A percentile compares a stretch with the other conserved stretches of the same genome.
These are phyloP conservation scores for Gulo gulo DNA, from an alignment of 2,113 vertebrate genomes.

Conservation along the genomic window DNA sequence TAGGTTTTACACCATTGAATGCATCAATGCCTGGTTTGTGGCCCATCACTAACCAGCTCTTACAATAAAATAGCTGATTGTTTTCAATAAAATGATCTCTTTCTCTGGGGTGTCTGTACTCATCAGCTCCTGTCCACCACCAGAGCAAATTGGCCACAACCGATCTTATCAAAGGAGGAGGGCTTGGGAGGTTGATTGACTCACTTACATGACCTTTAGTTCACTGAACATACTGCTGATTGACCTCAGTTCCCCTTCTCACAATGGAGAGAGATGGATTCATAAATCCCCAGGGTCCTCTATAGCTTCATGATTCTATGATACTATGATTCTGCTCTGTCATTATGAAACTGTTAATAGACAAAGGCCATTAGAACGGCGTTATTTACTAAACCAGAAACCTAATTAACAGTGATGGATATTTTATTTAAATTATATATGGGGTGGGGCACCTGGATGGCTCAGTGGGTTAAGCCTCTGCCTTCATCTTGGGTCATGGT, in stretches of 20 bases:
- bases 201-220: background rate
- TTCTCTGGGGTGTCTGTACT: background rate
- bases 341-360: background rate
- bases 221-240: background rate
- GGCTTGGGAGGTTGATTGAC: background rate
- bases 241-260: background rate
- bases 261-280: background rate
- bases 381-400: slow-evolving; percentile 40
- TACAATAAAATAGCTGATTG: slow-evolving; percentile 9
- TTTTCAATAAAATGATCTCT: slow-evolving; percentile 16
- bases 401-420: background rate
- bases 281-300: background rate
- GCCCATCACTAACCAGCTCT: background rate
- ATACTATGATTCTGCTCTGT: background rate
- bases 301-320: background rate
- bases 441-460: background rate
- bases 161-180: background rate
- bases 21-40: background rate
- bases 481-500: too few species aligned
- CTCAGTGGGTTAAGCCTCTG: too few species aligned
- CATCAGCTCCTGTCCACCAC: background rate
- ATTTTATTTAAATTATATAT: slow-evolving; percentile 20
- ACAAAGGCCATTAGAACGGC: background rate
- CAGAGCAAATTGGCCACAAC: background rate
- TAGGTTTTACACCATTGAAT: background rate